Percentiles rank a stretch among this genome's conserved stretches.
phyloP scores from a whole-genome alignment of 2,888 invertebrate species.

The Cantharis flavilabris region DNA sequence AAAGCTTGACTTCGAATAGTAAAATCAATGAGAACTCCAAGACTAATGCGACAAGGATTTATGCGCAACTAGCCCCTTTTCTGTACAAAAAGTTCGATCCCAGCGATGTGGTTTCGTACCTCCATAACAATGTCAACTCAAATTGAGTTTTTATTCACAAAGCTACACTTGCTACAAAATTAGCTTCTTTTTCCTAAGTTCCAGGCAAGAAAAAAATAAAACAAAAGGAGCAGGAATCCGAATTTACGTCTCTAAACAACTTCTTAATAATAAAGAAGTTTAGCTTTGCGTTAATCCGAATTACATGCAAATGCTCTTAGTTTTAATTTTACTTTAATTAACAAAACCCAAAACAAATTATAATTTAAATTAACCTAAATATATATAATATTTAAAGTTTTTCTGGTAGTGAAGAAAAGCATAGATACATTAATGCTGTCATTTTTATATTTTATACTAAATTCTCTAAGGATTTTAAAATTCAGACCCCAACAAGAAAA shows the following conservation, averaged over 20 bases:
- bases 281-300: neutral
- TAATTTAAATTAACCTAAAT: neutral
- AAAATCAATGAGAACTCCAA: slow-evolving; percentile 34
- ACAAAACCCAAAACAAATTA: neutral
- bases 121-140: slow-evolving; percentile 33
- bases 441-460: neutral
- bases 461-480: slow-evolving; percentile 13
- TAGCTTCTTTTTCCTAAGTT: slow-evolving; percentile 9
- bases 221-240: neutral
- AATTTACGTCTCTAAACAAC: slow-evolving; percentile 3
- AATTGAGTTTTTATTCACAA: slow-evolving; percentile 33
- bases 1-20: slow-evolving; percentile 31
- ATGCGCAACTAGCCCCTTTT: slow-evolving; percentile 37
- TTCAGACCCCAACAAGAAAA: slow-evolving; percentile 20
- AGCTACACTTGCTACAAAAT: slow-evolving; percentile 27
- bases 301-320: slow-evolving; percentile 4
- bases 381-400: neutral
- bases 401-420: neutral
- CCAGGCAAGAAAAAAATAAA: neutral
- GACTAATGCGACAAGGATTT: slow-evolving; percentile 38
- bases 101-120: slow-evolving; percentile 28
- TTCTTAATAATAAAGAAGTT: slow-evolving; percentile 1
- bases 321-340: slow-evolving; percentile 2
- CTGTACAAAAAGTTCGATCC: slow-evolving; percentile 33
- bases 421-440: neutral